Conservation (phyloP, 2,113 vertebrate genomes). For the Heterotilapia buettikoferi region DNA sequence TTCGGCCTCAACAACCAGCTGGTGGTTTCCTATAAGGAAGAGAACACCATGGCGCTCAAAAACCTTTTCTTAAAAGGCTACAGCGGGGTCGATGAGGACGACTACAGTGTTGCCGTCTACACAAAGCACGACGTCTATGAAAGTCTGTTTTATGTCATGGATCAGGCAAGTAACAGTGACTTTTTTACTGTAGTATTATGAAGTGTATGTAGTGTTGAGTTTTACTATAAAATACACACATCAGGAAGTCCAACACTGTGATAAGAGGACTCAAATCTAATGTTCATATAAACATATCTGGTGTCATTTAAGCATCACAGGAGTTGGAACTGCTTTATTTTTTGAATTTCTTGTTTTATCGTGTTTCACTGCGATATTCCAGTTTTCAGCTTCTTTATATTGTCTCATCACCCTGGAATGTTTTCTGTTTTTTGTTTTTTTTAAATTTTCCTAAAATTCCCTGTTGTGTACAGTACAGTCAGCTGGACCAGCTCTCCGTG, state of each 20-base stretch:
- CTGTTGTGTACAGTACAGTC: slow-evolving; percentile 75
- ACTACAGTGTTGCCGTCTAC: slow-evolving; percentile 83
- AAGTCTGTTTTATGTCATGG: slow-evolving; percentile 81
- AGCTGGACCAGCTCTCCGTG: slow-evolving; percentile 79
- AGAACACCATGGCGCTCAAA: slow-evolving; percentile 86
- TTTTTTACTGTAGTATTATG: background rate
- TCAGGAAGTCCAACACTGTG: background rate
- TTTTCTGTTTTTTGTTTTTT: background rate
- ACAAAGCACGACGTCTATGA: slow-evolving; percentile 80
- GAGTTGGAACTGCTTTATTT: rapidly evolving
- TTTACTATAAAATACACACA: rapidly evolving
- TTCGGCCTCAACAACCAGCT: slow-evolving; percentile 95
- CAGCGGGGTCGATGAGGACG: slow-evolving; percentile 84
- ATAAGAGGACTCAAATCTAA: background rate
- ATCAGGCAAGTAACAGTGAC: slow-evolving; percentile 77
- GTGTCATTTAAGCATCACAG: background rate
- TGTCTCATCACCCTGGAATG: background rate
- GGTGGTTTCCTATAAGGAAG: slow-evolving; percentile 93
- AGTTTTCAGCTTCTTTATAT: background rate
- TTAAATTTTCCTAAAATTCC: background rate
- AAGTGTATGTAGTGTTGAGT: rapidly evolving
- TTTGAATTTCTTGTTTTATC: background rate
- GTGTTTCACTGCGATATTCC: background rate
- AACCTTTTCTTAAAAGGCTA: slow-evolving; percentile 89
- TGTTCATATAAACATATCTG: rapidly evolving